Conservation (phyloP, 2,888 invertebrate species). For the Proisotoma minuta region DNA sequence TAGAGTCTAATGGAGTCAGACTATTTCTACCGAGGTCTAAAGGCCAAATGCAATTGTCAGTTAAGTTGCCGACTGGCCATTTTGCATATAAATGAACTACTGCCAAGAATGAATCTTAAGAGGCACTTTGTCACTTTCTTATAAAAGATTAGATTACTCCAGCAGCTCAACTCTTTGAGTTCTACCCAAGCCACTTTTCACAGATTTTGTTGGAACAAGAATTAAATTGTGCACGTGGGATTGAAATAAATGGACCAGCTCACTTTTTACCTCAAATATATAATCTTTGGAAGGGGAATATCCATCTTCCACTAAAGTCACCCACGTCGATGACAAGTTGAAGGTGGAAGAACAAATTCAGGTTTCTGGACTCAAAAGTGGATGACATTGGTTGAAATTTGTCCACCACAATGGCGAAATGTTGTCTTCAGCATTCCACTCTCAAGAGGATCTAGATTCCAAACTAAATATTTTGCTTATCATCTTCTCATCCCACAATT, state of each 20-base stretch:
- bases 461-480: neutral
- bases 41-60: no score
- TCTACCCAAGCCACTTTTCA: no score
- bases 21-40: no score
- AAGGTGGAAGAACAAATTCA: conserved; percentile 19
- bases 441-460: conserved; percentile 15
- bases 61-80: conserved; percentile 14
- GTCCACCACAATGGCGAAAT: conserved; percentile 45
- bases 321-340: conserved; percentile 32
- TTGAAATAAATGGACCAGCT: no score
- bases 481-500: no score
- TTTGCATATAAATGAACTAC: conserved; percentile 25
- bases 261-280: no score
- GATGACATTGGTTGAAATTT: conserved; percentile 46
- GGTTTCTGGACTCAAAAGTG: conserved; percentile 29
- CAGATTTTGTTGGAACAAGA: no score
- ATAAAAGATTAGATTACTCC: conserved; percentile 14
- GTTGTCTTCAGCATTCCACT: conserved; percentile 41
- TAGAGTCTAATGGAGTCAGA: no score
- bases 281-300: no score
- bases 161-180: no score
- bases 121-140: neutral
- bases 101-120: conserved; percentile 2
- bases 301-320: conserved; percentile 26
- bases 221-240: no score